Base-by-base conservation (phyloP, 2,797 vertebrate species). In the Periparus ater region DNA sequence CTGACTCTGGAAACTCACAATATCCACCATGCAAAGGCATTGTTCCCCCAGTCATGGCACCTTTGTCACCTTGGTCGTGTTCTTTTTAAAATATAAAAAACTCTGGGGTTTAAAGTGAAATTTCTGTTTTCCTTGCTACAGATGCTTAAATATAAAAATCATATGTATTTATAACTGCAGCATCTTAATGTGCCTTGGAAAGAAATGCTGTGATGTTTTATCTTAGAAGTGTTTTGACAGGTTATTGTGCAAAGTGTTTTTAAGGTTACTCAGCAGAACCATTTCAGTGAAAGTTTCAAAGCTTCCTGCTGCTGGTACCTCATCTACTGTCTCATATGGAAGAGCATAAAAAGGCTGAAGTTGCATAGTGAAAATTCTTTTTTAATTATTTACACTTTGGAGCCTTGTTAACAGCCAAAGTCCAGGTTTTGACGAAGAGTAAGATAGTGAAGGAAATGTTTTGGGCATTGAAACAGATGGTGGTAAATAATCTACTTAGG, bases 301-400 rank as follows among this genome's bases (percentile, higher is more conserved):
- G 44, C 27, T 51, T 45, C 44, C 34, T 91, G 25, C 54, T 84
- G 15, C 11, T 85, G 38, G 6, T 77, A 38, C 62, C 18, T 86
- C 27, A 25, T 36, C 18, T 60, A 0, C 17, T 90, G 34, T 32
- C 42, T 65, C 1, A 0, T 47, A 3, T 66, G 22, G 44, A 50
- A 58, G 20, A 86, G 21, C 1, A 2, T 47, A 22, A 73, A 66
- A 29, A 54, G 30, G 40, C 38, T 76, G 65, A 76, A 76, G 22
- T 89, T 68, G 36, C 26, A 36, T 21, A 50, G 11, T 54, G 67
- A 73, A 87, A 85, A 19, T 50, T 75, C 4, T 36, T 7, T 55
- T 75, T n/a, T 6, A 50, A 45, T 55, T 75, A 44, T 30, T 87
- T 91, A 17, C 23, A 23, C n/a, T 76, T 65, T 60, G 60, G 53